These are phyloP conservation scores for Oreochromis mossambicus DNA, from an alignment of 2,797 vertebrate species.

Conservation along the genomic window DNA sequence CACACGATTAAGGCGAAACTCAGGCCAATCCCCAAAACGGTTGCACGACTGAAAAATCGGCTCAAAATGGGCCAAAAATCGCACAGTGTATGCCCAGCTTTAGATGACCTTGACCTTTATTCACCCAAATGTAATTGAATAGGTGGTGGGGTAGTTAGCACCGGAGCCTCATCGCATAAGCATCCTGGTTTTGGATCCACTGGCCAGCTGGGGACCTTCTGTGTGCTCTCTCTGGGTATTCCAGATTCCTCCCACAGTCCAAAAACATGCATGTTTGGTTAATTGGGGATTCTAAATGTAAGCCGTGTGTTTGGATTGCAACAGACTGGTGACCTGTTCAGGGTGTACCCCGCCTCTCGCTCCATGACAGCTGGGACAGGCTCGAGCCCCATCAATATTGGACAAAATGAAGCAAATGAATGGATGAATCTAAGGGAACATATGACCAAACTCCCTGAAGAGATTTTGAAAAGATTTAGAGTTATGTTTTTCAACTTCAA, in stretches of 20 bases:
- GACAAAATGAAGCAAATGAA: neutral
- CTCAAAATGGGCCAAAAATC: neutral
- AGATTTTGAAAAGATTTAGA: neutral
- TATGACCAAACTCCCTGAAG: neutral
- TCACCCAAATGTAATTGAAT: neutral
- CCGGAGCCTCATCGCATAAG: neutral
- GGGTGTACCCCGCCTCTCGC: neutral
- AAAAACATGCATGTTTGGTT: neutral
- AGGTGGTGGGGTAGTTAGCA: neutral
- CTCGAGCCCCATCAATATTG: fast-evolving
- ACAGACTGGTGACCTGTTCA: neutral
- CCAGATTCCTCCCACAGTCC: neutral
- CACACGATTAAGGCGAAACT: neutral
- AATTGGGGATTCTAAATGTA: neutral
- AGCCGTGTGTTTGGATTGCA: neutral
- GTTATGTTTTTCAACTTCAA: neutral
- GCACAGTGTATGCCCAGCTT: fast-evolving
- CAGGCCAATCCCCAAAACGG: neutral
- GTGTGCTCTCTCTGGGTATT: neutral
- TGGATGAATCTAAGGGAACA: neutral
- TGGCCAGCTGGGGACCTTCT: neutral
- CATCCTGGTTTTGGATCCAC: neutral
- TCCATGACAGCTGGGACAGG: neutral
- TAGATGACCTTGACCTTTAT: neutral
- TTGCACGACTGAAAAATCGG: fast-evolving